Base-by-base conservation (phyloP, 2,797 vertebrate genomes). In the Hippopotamyrus pictus region DNA sequence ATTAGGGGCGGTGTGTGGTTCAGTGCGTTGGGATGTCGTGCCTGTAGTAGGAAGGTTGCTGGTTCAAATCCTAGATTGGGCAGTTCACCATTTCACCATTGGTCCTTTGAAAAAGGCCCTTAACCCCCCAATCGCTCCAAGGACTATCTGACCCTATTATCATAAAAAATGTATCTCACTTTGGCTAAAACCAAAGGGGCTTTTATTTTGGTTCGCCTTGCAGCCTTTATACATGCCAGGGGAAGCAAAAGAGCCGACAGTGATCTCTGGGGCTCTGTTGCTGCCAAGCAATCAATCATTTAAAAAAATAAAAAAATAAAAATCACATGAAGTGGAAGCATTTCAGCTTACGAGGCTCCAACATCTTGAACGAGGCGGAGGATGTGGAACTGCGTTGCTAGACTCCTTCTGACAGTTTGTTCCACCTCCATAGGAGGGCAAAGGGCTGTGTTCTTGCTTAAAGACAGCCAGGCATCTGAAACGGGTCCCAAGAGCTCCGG, bases 351-450 rank as follows among this genome's bases (percentile, higher is more conserved):
- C 29, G 65, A 17, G 65, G 12, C 65, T 19, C 73, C 73, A 41
- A 44, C 73, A 9, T 79, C 19, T 79, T 79, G 37, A 79, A 79
- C 2, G 6, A n/a, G 17, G 17, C 5, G 17, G 37, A n/a, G 37
- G 73, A 79, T 44, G 33, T 44, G 33, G 4, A 2, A 9, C 14
- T n/a, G 17, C 85, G 3, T 59, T 87, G 79, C 51, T 91, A 89
- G 88, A 90, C 48, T 89, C 57, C 87, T 79, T 88, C 29, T 17
- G 65, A 73, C 65, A 73, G 29, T 73, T 37, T 37, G 69, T 76
- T 89, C 48, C 86, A 86, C n/a, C 86, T 82, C 88, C 59, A 65
- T 79, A 29, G 54, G 86, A 44, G 37, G 73, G 33, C 33, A 17
- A 41, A 41, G 14, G 17, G 14, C 37, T 37, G 14, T 37, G 73